Evolutionary conservation across 1,140 invertebrate species (phyloP).

Genomic region (Diabrotica undecimpunctata): DNA sequence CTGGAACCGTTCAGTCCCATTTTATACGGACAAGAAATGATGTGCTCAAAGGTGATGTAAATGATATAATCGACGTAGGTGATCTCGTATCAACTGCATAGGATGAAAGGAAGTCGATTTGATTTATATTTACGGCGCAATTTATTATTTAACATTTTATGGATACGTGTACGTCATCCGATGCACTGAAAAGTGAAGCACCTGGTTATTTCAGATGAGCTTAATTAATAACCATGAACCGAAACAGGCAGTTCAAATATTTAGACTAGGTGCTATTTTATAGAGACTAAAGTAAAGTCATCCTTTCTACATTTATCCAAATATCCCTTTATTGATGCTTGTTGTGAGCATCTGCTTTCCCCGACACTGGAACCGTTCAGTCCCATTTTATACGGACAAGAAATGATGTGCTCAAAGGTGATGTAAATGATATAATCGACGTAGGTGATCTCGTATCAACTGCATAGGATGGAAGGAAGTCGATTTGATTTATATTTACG

Average conservation of each 20-base stretch:
- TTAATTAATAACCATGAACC: not conserved
- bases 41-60: not conserved
- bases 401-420: not conserved
- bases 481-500: not conserved
- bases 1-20: too few species aligned
- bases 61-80: slow-evolving; percentile 2
- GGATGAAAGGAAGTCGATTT: not conserved
- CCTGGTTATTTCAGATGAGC: not conserved
- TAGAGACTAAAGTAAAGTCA: too few species aligned
- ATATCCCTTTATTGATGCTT: too few species aligned
- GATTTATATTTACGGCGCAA: slow-evolving; percentile 2
- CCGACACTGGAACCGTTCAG: too few species aligned
- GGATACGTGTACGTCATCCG: not conserved
- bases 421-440: slow-evolving; percentile 2
- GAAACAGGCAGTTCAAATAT: not conserved
- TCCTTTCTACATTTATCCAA: too few species aligned
- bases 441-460: slow-evolving; percentile 1
- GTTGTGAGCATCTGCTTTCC: too few species aligned
- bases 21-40: not conserved
- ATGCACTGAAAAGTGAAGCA: not conserved
- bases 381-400: not conserved
- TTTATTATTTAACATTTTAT: not conserved
- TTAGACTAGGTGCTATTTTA: not conserved
- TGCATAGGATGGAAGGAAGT: not conserved
- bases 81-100: slow-evolving; percentile 2